Conservation (phyloP, 2,888 invertebrate genomes). For the Trilocha varians region DNA sequence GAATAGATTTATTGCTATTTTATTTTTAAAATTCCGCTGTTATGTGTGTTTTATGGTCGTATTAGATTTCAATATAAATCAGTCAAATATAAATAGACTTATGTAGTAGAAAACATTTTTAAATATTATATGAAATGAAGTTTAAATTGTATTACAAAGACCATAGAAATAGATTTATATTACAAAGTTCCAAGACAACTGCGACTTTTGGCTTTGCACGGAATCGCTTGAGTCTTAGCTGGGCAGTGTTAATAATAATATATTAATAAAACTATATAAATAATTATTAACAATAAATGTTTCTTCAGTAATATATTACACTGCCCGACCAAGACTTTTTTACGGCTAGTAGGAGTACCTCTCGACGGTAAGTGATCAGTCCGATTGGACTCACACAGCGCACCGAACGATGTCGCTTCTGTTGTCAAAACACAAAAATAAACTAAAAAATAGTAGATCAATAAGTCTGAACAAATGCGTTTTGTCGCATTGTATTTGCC, state of each 20-base stretch:
- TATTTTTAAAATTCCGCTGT: too few species aligned
- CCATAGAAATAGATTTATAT: slow-evolving; percentile 1
- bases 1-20: too few species aligned
- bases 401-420: slow-evolving; percentile 60
- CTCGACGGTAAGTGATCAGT: slow-evolving; percentile 38
- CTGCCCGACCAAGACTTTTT: not conserved
- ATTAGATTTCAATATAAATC: too few species aligned
- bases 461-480: too few species aligned
- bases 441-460: too few species aligned
- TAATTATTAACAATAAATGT: too few species aligned
- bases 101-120: too few species aligned
- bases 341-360: slow-evolving; percentile 23
- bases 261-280: not conserved
- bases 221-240: not conserved
- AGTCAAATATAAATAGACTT: too few species aligned
- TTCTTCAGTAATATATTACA: not conserved
- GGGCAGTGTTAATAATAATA: not conserved
- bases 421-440: slow-evolving; percentile 25
- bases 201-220: not conserved
- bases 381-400: slow-evolving; percentile 63
- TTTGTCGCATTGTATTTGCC: too few species aligned
- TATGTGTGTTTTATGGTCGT: too few species aligned
- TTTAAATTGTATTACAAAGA: not conserved
- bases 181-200: slow-evolving; percentile 7
- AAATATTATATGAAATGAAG: not conserved